A percentile compares a stretch with the other conserved stretches of the same genome.
Conservation (phyloP, 2,797 vertebrate species). For the Sebastes elongatus region DNA sequence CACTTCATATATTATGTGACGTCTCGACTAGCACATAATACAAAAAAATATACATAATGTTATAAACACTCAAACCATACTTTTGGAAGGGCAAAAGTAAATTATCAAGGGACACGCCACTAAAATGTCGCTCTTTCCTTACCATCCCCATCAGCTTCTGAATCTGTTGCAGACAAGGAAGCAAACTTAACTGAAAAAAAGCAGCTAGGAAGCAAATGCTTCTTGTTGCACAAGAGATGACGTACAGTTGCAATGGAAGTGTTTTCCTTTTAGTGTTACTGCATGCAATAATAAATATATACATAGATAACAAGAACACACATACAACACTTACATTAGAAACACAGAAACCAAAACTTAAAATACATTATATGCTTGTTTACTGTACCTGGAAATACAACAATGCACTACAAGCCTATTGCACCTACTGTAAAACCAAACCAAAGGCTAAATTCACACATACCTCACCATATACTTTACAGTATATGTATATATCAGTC, state of each 20-base stretch:
- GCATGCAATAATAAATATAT: constrained; percentile 11
- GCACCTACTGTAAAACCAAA: not conserved
- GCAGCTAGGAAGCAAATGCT: constrained; percentile 45
- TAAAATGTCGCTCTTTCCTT: constrained; percentile 54
- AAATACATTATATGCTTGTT: not conserved
- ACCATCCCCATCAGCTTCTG: constrained; percentile 72
- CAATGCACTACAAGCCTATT: not conserved
- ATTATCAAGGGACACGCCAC: not conserved
- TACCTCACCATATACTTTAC: constrained; percentile 12
- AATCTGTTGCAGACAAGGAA: constrained; percentile 73
- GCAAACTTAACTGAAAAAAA: constrained; percentile 68
- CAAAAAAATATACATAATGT: not conserved
- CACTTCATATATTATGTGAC: constrained; percentile 57
- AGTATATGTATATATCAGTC: constrained; percentile 30
- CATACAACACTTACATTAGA: not conserved
- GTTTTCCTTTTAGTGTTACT: not conserved
- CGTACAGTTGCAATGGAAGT: not conserved
- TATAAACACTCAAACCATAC: constrained; percentile 38
- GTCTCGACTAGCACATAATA: constrained; percentile 56
- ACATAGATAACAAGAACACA: not conserved
- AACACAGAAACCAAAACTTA: not conserved
- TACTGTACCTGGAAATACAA: not conserved
- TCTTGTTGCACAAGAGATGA: constrained; percentile 12
- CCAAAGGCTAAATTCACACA: not conserved
- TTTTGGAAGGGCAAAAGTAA: constrained; percentile 24